Evolutionary conservation across 37 sponge, comb jelly and placozoan species (phyloP).

Genomic region (Hexactinellida sp.): DNA sequence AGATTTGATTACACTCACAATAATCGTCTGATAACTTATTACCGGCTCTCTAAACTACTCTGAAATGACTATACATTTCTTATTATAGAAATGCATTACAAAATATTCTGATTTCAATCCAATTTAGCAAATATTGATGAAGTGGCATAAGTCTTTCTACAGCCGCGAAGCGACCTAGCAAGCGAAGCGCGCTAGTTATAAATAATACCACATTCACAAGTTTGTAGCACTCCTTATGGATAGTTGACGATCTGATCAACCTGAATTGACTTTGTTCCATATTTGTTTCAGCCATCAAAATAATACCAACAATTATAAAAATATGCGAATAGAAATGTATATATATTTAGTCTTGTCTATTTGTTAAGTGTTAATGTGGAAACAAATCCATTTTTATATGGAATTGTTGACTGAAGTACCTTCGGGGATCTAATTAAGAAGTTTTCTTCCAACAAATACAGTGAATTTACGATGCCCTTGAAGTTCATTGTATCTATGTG

Average conservation of each 20-base stretch:
- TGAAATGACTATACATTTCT: no score
- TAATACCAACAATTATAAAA: background rate
- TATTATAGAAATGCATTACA: no score
- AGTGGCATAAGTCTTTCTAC: no score
- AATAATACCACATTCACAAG: constrained; percentile 9
- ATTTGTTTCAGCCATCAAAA: background rate
- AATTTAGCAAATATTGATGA: no score
- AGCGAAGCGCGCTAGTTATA: no score
- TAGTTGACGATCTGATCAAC: background rate
- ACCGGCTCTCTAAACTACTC: no score
- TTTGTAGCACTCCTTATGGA: background rate
- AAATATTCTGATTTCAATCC: no score
- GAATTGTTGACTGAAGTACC: background rate
- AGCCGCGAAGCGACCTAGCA: no score
- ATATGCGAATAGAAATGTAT: background rate
- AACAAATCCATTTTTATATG: background rate
- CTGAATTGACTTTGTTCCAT: background rate
- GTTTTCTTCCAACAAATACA: background rate
- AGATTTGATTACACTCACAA: no score
- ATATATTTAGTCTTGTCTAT: background rate
- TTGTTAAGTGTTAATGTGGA: background rate
- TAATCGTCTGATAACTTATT: no score
- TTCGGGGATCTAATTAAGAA: background rate
- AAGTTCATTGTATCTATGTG: background rate
- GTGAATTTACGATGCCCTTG: background rate